Evolutionary conservation across 2,888 invertebrate genomes (phyloP).

Genomic region (Linyphia triangularis): DNA sequence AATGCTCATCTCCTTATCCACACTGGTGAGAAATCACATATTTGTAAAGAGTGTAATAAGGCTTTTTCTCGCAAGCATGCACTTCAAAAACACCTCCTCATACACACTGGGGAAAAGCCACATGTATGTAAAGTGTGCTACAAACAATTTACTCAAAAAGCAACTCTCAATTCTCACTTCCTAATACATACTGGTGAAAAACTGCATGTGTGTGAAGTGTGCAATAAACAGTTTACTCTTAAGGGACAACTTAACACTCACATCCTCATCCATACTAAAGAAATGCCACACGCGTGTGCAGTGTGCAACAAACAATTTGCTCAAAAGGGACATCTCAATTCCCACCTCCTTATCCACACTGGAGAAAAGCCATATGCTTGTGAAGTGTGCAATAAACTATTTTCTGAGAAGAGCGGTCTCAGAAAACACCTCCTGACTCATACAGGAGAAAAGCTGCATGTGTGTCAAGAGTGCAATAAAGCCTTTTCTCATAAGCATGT

Average conservation of each 20-base stretch:
- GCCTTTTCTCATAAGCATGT: constrained; percentile 4
- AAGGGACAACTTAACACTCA: background rate
- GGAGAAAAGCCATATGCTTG: background rate
- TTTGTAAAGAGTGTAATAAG: background rate
- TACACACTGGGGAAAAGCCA: too few species aligned
- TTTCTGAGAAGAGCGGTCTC: constrained; percentile 2
- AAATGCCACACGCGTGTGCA: background rate
- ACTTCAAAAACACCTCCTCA: too few species aligned
- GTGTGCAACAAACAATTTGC: background rate
- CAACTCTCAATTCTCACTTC: too few species aligned
- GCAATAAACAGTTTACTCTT: background rate
- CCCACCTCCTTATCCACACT: background rate
- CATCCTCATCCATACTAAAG: background rate
- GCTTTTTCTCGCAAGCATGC: background rate
- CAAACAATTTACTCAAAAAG: too few species aligned
- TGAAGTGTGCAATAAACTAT: background rate
- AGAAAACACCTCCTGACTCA: constrained; percentile 25
- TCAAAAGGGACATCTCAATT: background rate
- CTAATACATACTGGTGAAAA: background rate
- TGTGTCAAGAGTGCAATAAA: constrained; percentile 41
- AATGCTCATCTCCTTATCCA: background rate
- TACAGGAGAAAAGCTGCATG: constrained; percentile 11
- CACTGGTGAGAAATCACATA: background rate
- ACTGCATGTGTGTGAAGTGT: background rate
- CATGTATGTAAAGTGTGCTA: too few species aligned